Evolutionary conservation across 2,113 vertebrate species (phyloP).

Genomic region (Spheniscus mendiculus): DNA sequence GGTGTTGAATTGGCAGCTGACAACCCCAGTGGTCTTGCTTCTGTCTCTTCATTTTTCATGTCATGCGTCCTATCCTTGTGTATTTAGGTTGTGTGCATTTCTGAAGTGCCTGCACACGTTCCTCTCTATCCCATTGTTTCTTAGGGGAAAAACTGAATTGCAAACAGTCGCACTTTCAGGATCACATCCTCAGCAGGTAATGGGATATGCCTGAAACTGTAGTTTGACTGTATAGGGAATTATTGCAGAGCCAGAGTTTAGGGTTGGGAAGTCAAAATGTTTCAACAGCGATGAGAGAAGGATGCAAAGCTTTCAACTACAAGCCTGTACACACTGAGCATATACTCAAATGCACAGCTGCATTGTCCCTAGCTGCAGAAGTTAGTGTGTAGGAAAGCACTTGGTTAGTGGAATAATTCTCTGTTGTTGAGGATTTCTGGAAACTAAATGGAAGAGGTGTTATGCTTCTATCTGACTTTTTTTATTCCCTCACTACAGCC

Average conservation of each 20-base stretch:
- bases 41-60: not conserved
- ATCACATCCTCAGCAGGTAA: not conserved
- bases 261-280: not conserved
- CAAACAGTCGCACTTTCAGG: fast-evolving
- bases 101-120: not conserved
- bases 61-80: fast-evolving
- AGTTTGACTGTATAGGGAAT: not conserved
- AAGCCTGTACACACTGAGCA: fast-evolving
- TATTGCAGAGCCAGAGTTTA: not conserved
- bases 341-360: not conserved
- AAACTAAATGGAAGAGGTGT: not conserved
- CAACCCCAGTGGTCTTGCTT: not conserved
- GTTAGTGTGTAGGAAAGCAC: not conserved
- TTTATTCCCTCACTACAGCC: not conserved
- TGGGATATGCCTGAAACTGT: not conserved
- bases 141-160: fast-evolving
- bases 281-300: not conserved
- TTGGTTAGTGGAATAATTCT: not conserved
- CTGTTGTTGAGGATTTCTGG: not conserved
- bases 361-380: not conserved
- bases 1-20: not conserved
- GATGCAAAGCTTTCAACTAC: not conserved
- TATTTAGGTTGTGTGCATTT: not conserved
- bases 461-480: not conserved
- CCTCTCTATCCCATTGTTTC: not conserved